These are phyloP conservation scores for Apis laboriosa DNA, from an alignment of 1,140 invertebrate species.

Conservation along the genomic window DNA sequence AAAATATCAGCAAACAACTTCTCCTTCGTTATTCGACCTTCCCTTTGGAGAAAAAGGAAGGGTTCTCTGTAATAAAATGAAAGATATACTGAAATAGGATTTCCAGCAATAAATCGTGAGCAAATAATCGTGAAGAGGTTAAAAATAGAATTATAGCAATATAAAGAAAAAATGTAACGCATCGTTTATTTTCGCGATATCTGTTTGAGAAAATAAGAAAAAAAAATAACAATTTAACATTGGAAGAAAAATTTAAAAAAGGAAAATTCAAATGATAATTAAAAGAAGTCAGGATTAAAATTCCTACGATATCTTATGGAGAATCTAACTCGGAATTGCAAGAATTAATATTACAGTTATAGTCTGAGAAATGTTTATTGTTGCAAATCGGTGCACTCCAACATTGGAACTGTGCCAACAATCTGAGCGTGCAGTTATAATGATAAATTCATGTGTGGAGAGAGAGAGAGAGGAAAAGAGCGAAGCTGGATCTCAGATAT, in stretches of 20 bases:
- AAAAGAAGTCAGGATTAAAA: not conserved
- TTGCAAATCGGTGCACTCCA: not conserved
- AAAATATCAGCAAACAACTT: no score
- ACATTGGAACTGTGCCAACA: not conserved
- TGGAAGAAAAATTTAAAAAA: no score
- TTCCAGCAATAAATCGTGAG: no score
- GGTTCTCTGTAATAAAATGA: no score
- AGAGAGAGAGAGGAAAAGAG: not conserved
- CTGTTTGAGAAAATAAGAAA: no score
- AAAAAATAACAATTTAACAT: not conserved
- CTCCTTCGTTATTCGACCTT: no score
- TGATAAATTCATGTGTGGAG: not conserved
- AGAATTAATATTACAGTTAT: not conserved
- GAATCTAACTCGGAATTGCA: not conserved
- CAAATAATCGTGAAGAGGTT: no score
- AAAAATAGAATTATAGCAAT: not conserved
- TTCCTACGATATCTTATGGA: not conserved
- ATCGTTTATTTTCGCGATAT: no score
- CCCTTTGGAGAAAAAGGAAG: no score
- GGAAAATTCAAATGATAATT: no score
- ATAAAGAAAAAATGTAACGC: not conserved
- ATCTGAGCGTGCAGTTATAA: not conserved
- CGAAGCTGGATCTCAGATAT: conserved; percentile 6
- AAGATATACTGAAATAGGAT: no score
- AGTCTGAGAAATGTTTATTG: not conserved